A percentile compares a stretch with the other conserved stretches of the same genome.
These are phyloP conservation scores for Megaceryle torquata DNA, from an alignment of 2,113 vertebrate species.

Conservation along the genomic window DNA sequence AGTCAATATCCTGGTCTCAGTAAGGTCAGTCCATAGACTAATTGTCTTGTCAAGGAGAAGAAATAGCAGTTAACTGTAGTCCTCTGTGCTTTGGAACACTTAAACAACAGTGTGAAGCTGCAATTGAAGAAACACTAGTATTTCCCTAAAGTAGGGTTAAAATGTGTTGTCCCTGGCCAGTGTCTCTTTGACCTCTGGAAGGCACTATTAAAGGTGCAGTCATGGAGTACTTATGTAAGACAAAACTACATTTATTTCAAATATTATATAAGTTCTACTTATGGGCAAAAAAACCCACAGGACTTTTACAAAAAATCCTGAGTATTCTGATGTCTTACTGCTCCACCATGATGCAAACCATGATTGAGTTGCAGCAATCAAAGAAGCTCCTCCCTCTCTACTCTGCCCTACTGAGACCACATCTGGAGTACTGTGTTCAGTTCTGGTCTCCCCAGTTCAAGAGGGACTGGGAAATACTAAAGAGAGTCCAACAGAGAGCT, in stretches of 20 bases:
- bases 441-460: too few relatives aligned
- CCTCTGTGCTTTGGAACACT: not conserved
- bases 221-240: not conserved
- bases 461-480: too few relatives aligned
- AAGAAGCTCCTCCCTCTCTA: not conserved
- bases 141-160: not conserved
- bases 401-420: too few relatives aligned
- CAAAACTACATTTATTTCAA: not conserved
- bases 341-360: not conserved
- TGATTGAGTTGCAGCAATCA: not conserved
- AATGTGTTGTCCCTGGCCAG: not conserved
- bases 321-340: not conserved
- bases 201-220: not conserved
- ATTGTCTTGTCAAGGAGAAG: not conserved
- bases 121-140: rapidly evolving
- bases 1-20: constrained; percentile 9
- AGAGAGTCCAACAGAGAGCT: too few relatives aligned
- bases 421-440: too few relatives aligned
- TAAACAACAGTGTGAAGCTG: not conserved
- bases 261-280: not conserved
- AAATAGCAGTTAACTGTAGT: not conserved
- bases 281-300: not conserved
- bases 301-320: not conserved
- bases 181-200: not conserved
- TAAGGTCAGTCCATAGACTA: not conserved